Evolutionary conservation across 2,888 invertebrate species (phyloP).

Genomic region (Drosophila kokeensis): DNA sequence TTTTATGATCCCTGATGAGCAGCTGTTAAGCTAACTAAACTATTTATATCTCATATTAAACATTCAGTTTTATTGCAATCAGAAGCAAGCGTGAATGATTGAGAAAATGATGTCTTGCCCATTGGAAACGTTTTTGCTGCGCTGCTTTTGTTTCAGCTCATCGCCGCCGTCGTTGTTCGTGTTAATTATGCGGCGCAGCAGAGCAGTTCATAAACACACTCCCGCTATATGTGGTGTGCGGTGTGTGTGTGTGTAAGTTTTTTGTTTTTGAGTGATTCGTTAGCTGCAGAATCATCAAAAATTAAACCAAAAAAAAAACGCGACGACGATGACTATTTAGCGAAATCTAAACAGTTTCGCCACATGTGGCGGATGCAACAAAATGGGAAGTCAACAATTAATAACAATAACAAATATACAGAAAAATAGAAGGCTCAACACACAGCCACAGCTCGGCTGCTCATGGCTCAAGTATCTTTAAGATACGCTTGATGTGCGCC

Average conservation of each 20-base stretch:
- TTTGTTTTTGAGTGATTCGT: constrained; percentile 17
- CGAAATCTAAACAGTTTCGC: constrained; percentile 55
- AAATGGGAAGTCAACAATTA: constrained; percentile 66
- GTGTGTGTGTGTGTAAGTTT: constrained; percentile 9
- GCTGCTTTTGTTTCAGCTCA: constrained; percentile 18
- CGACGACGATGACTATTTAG: constrained; percentile 14
- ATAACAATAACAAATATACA: constrained; percentile 30
- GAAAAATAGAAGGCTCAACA: neutral
- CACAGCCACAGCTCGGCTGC: constrained; percentile 10
- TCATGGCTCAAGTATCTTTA: constrained; percentile 29
- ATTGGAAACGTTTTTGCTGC: constrained; percentile 15
- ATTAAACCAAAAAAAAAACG: constrained; percentile 17
- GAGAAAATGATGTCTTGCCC: neutral
- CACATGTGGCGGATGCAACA: constrained; percentile 49
- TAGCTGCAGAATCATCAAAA: constrained; percentile 35
- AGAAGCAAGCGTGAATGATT: constrained; percentile 43
- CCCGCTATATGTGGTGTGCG: constrained; percentile 8
- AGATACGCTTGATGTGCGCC: constrained; percentile 36
- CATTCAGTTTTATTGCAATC: neutral
- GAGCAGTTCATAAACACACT: constrained; percentile 64
- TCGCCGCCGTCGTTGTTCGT: constrained; percentile 10
- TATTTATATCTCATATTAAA: neutral
- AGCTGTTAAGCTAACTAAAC: neutral
- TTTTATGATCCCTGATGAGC: neutral
- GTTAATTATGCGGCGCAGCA: constrained; percentile 60